Evolutionary conservation across 1,140 invertebrate genomes (phyloP).

Genomic region (Hydropsyche tenuis): DNA sequence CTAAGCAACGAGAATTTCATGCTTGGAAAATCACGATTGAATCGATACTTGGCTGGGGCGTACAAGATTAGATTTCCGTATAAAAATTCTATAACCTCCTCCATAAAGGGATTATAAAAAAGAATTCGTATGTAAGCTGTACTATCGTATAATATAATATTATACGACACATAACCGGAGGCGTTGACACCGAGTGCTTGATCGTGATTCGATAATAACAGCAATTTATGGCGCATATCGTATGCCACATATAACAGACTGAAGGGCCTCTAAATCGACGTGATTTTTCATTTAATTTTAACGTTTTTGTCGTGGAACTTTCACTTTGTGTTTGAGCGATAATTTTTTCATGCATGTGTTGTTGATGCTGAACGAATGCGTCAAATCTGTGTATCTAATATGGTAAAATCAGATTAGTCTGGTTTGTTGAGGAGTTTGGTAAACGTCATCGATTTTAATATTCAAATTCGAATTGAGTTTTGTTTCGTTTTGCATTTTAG

Average conservation of each 20-base stretch:
- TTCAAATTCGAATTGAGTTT: too few relatives aligned
- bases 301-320: not conserved
- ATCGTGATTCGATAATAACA: constrained; percentile 22
- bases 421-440: too few relatives aligned
- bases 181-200: constrained; percentile 12
- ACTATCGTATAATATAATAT: not conserved
- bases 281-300: not conserved
- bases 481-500: not conserved
- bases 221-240: constrained; percentile 3
- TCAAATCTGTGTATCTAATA: too few relatives aligned
- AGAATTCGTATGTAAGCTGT: not conserved
- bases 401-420: too few relatives aligned
- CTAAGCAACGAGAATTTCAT: too few relatives aligned
- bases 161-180: constrained; percentile 14
- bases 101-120: not conserved
- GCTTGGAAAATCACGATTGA: too few relatives aligned
- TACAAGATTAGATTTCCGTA: not conserved
- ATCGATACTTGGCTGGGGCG: not conserved
- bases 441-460: too few relatives aligned
- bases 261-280: not conserved
- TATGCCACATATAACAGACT: not conserved
- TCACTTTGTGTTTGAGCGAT: not conserved
- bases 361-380: too few relatives aligned
- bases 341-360: not conserved
- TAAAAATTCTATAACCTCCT: not conserved